Percentiles rank a stretch among this genome's conserved stretches.
phyloP scores from a whole-genome alignment of 1,140 invertebrate species.

The Dermatophagoides farinae region DNA sequence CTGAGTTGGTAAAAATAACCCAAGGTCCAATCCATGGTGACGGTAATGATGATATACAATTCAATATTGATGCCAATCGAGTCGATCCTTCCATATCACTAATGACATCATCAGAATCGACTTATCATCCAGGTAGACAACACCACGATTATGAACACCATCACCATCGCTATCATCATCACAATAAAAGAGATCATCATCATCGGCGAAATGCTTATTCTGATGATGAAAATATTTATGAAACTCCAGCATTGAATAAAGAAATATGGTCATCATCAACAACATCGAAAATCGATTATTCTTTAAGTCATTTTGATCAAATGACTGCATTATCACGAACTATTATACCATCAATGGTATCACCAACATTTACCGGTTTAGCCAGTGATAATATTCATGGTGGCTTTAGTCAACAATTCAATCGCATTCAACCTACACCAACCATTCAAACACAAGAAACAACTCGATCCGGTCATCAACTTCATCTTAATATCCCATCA shows the following conservation, averaged over 20 bases:
- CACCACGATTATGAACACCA: not conserved
- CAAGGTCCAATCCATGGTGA: too few relatives aligned
- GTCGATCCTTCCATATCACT: not conserved
- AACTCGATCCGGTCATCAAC: not conserved
- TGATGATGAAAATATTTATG: not conserved
- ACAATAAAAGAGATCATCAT: not conserved
- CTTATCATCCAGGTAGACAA: not conserved
- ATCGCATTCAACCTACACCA: not conserved
- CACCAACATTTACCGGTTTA: not conserved
- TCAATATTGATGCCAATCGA: not conserved
- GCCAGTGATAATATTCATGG: not conserved
- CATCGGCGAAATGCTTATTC: slow-evolving; percentile 2
- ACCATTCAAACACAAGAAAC: not conserved
- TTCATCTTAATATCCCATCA: not conserved
- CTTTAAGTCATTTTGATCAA: not conserved
- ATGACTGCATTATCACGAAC: not conserved
- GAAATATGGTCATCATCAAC: not conserved
- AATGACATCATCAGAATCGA: not conserved
- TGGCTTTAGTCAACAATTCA: not conserved
- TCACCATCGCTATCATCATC: not conserved
- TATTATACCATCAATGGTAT: slow-evolving; percentile 8
- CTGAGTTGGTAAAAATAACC: not conserved
- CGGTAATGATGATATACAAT: not conserved
- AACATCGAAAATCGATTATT: not conserved
- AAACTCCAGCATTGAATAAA: not conserved